Base-by-base conservation (phyloP, 1,140 invertebrate species). In the Plutomurus gul region DNA sequence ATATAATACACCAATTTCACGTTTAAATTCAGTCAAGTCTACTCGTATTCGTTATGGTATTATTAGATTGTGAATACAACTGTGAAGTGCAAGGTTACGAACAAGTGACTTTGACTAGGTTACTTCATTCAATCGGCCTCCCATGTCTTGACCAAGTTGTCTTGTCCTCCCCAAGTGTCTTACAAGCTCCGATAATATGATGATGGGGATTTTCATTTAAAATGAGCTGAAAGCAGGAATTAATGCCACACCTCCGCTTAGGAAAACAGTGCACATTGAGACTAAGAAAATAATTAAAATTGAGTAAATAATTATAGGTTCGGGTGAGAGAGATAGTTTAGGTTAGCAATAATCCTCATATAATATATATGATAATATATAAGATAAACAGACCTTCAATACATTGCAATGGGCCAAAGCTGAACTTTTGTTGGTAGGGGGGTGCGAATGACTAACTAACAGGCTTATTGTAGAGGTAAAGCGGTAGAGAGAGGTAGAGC, bases 221-320 rank as follows among this genome's bases (percentile, higher is more conserved):
- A n/a, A 60, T 33, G 22, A 60, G 33, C 30, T 60, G 27, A 60
- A 60, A 13, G 51, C 6, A 60, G 30, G 16, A n/a, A 60, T 60
- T 13, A 60, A 60, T 33, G 27, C 16, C 51, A 25, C 51, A 60
- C 51, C 51, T 60, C 25, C 7, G 51, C 27, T 30, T 30, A 60
- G 27, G 33, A 60, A n/a, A n/a, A n/a, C n/a, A n/a, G n/a, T n/a
- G n/a, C n/a, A n/a, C n/a, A n/a, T n/a, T n/a, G n/a, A n/a, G n/a
- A n/a, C n/a, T n/a, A n/a, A 78, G 51, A 78, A 78, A 49, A 78
- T 78, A 78, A 78, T 78, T 78, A 78, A 77, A 78, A 78, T 18
- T 78, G 77, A 78, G 77, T 78, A 78, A 78, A 74, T 78, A 78
- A 78, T 78, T 78, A 71, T 36, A 78, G 77, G 77, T 46, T 78